A percentile compares a stretch with the other conserved stretches of the same genome.
phyloP scores from a whole-genome alignment of 2,113 vertebrate genomes.

The Percopsis transmontana region DNA sequence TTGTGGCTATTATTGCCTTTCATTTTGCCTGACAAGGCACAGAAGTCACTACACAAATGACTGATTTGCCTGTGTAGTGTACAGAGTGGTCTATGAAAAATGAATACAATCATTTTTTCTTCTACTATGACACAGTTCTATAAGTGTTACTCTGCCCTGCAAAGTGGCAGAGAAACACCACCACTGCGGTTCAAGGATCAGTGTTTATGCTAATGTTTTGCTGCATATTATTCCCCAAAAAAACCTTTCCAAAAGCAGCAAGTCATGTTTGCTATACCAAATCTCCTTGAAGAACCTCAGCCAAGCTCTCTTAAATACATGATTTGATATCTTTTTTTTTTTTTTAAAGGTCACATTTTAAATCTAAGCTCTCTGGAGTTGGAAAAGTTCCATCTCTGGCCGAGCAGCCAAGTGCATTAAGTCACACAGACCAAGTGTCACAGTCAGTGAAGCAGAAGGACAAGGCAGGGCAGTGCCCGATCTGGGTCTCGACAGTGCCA shows the following conservation, averaged over 20 bases:
- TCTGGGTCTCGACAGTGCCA: conserved; percentile 36
- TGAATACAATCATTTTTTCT: background rate
- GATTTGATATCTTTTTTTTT: conserved; percentile 34
- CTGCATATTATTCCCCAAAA: background rate
- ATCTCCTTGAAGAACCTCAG: conserved; percentile 8
- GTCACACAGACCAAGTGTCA: conserved; percentile 49
- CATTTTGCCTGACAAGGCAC: conserved; percentile 43
- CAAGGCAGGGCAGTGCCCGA: conserved; percentile 1
- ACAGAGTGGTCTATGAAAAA: conserved; percentile 1
- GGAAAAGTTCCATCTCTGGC: conserved; percentile 44
- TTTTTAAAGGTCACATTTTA: conserved; percentile 50
- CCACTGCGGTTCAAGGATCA: background rate
- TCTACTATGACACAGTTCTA: background rate
- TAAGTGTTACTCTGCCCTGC: background rate
- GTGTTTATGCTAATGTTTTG: background rate
- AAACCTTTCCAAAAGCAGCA: conserved; percentile 18
- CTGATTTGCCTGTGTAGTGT: conserved; percentile 9
- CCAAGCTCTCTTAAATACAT: conserved; percentile 17
- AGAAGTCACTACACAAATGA: conserved; percentile 34
- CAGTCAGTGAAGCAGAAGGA: conserved; percentile 51
- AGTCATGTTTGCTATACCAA: background rate
- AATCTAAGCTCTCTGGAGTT: conserved; percentile 47
- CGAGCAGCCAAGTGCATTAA: conserved; percentile 55
- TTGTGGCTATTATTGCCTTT: conserved; percentile 40
- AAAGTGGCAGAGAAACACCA: too few species aligned